A percentile compares a stretch with the other conserved stretches of the same genome.
Conservation (phyloP, 2,888 invertebrate genomes). For the Thera britannica region DNA sequence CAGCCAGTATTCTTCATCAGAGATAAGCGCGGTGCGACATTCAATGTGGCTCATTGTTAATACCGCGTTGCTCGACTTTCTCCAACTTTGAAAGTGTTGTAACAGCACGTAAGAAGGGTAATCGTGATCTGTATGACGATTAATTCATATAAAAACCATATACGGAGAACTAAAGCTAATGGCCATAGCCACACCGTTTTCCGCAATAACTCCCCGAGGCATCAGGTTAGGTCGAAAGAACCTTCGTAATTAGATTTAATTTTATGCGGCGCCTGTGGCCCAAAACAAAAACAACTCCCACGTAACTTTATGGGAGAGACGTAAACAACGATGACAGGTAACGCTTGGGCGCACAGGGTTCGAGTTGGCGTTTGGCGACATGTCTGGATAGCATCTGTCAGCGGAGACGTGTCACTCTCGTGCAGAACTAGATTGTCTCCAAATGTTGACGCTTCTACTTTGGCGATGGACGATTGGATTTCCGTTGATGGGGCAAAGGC, state of each 20-base stretch:
- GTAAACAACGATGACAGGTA: constrained; percentile 36
- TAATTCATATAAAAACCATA: constrained; percentile 53
- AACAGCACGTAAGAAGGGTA: constrained; percentile 64
- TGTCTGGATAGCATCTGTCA: constrained; percentile 42
- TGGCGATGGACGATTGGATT: constrained; percentile 56
- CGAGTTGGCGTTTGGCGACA: constrained; percentile 20
- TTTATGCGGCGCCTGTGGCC: constrained; percentile 33
- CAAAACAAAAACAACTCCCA: constrained; percentile 37
- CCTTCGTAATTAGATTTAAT: constrained; percentile 30
- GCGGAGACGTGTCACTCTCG: constrained; percentile 30
- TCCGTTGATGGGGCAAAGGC: constrained; percentile 61
- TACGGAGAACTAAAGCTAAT: constrained; percentile 46
- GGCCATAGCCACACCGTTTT: constrained; percentile 39
- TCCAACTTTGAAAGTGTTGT: constrained; percentile 62
- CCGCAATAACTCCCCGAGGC: constrained; percentile 33
- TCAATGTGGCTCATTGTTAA: constrained; percentile 42
- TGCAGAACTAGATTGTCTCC: constrained; percentile 50
- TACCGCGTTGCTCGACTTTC: constrained; percentile 58
- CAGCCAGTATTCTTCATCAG: constrained; percentile 40
- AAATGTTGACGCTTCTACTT: constrained; percentile 64
- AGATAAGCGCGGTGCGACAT: constrained; percentile 46
- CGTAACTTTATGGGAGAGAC: constrained; percentile 33
- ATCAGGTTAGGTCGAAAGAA: constrained; percentile 29
- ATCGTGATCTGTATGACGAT: constrained; percentile 65
- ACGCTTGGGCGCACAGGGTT: constrained; percentile 8